These are phyloP conservation scores for Pachyramphus minor DNA, from an alignment of 2,113 vertebrate species.

Conservation along the genomic window DNA sequence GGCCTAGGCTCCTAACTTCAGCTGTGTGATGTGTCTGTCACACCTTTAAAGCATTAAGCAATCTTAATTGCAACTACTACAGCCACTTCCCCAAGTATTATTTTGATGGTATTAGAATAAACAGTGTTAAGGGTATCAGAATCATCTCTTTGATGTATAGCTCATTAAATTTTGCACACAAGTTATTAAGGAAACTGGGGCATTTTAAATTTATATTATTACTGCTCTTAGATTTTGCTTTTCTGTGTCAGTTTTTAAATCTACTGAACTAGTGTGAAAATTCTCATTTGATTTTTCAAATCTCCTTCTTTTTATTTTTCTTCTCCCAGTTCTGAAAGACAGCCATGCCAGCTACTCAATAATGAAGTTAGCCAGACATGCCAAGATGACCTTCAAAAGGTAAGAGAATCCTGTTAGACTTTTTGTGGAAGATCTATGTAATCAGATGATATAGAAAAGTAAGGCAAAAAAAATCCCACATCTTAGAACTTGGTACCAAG, in stretches of 20 bases:
- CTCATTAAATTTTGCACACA: background rate
- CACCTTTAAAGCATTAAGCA: background rate
- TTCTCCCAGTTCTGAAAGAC: background rate
- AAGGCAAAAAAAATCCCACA: background rate
- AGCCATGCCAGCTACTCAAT: background rate
- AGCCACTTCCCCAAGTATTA: background rate
- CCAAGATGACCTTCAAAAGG: background rate
- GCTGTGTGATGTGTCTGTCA: background rate
- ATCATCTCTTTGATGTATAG: background rate
- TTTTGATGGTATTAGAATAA: background rate
- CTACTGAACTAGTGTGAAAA: background rate
- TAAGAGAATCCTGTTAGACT: background rate
- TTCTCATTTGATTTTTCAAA: background rate
- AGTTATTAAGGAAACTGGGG: background rate
- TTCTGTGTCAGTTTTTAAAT: background rate
- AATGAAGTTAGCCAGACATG: background rate
- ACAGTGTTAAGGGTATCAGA: background rate
- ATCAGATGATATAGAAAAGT: background rate
- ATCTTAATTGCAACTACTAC: background rate
- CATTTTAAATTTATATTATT: background rate
- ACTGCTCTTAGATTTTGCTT: background rate
- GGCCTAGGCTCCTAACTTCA: background rate
- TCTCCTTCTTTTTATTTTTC: background rate
- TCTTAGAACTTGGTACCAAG: background rate
- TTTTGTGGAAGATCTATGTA: background rate